A percentile compares a stretch with the other conserved stretches of the same genome.
Conservation (phyloP, 2,797 vertebrate genomes). For the Dendrocincla tyrannina region DNA sequence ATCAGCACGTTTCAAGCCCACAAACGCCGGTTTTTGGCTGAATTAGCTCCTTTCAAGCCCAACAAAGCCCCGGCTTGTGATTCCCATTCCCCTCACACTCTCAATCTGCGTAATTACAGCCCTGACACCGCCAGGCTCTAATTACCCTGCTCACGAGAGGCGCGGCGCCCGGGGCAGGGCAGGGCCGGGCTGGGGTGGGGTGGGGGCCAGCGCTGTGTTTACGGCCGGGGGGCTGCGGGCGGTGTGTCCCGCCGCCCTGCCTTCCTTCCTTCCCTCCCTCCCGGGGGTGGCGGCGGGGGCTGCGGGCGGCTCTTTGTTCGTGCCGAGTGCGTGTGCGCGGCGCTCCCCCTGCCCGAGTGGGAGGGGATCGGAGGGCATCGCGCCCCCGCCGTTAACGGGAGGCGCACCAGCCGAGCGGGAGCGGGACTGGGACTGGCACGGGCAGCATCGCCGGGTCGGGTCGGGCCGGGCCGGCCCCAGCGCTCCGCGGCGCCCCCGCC, state of each 20-base stretch:
- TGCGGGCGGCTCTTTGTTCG: slow-evolving; percentile 52
- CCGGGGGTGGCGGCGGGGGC: neutral
- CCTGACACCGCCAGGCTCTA: slow-evolving; percentile 66
- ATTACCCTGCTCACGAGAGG: slow-evolving; percentile 50
- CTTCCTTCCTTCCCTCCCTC: too few relatives aligned
- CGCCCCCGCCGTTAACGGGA: slow-evolving; percentile 11
- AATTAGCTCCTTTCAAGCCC: slow-evolving; percentile 2
- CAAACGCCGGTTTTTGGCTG: neutral
- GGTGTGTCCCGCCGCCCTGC: neutral
- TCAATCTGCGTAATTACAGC: slow-evolving; percentile 73
- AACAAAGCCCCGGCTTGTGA: slow-evolving; percentile 42
- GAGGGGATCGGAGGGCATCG: neutral
- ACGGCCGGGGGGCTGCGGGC: neutral
- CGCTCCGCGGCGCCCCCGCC: neutral
- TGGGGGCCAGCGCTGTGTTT: neutral
- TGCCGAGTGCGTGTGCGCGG: neutral
- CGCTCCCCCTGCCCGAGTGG: neutral
- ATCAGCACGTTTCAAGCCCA: neutral
- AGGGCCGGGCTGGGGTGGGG: neutral
- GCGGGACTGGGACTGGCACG: neutral
- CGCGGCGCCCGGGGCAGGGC: slow-evolving; percentile 4
- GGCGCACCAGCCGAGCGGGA: neutral
- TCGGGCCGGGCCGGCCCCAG: neutral
- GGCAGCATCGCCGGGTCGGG: neutral
- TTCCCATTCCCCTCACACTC: slow-evolving; percentile 67